Conservation (phyloP, 2,888 invertebrate genomes). For the Sarcophaga carnaria region DNA sequence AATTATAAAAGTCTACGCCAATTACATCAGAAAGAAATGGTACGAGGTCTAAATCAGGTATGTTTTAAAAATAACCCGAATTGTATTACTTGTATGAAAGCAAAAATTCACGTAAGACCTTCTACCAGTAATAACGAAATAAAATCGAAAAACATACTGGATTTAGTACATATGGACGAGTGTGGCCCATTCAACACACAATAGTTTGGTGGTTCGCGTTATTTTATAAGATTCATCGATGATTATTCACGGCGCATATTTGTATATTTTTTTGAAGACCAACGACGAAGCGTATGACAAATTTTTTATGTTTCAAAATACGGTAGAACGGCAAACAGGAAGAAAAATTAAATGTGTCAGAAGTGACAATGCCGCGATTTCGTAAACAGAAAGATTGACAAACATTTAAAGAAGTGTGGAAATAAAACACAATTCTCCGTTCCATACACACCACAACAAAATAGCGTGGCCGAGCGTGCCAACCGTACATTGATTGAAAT, state of each 20-base stretch:
- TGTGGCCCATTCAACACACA: no score
- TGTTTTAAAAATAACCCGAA: not conserved
- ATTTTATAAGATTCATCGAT: no score
- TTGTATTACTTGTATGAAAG: no score
- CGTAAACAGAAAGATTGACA: constrained; percentile 41
- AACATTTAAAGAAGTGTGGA: constrained; percentile 42
- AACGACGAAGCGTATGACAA: constrained; percentile 22
- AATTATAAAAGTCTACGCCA: constrained; percentile 5
- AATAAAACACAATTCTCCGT: constrained; percentile 49
- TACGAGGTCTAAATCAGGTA: constrained; percentile 9
- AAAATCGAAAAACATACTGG: no score
- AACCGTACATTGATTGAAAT: no score
- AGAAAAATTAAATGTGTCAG: no score
- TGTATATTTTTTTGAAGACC: not conserved
- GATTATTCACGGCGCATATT: no score
- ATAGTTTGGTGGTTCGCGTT: no score
- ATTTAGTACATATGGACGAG: no score
- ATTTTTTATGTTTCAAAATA: constrained; percentile 23
- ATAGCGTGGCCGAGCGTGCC: not conserved
- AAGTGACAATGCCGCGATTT: constrained; percentile 56
- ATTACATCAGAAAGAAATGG: constrained; percentile 22
- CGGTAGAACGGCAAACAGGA: constrained; percentile 39
- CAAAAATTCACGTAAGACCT: no score
- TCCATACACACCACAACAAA: not conserved
- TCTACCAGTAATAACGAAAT: no score